Evolutionary conservation across 2,113 vertebrate genomes (phyloP).

Genomic region (Rafetus swinhoei): DNA sequence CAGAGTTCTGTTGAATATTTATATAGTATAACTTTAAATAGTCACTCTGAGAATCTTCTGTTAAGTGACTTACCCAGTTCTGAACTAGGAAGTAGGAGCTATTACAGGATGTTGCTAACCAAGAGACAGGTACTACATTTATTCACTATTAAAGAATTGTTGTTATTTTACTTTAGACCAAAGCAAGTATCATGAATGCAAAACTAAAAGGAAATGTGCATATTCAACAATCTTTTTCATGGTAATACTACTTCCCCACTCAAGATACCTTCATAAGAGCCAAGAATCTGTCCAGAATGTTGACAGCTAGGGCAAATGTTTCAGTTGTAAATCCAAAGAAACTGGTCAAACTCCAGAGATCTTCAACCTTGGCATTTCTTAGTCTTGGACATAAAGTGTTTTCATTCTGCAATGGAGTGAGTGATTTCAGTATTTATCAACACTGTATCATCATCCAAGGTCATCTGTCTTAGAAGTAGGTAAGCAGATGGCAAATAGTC

Average conservation of each 20-base stretch:
- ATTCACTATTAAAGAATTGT: not conserved
- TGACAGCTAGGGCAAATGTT: constrained; percentile 95
- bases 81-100: not conserved
- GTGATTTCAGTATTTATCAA: not conserved
- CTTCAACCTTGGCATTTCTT: constrained; percentile 93
- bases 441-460: accelerated
- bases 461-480: not conserved
- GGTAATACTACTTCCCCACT: not conserved
- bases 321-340: constrained; percentile 96
- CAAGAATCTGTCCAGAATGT: constrained; percentile 96
- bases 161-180: not conserved
- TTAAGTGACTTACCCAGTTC: not conserved
- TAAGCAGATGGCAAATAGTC: accelerated
- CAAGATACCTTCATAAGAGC: constrained; percentile 92
- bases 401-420: constrained; percentile 79
- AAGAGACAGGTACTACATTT: accelerated
- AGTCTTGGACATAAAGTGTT: constrained; percentile 88
- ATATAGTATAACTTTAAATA: no score
- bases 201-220: accelerated
- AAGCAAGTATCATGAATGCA: not conserved
- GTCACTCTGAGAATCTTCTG: not conserved
- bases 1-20: not conserved
- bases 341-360: constrained; percentile 94
- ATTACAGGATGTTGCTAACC: not conserved
- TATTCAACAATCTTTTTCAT: not conserved